A percentile compares a stretch with the other conserved stretches of the same genome.
Conservation (phyloP, 2,888 invertebrate species). For the Athalia rosae region DNA sequence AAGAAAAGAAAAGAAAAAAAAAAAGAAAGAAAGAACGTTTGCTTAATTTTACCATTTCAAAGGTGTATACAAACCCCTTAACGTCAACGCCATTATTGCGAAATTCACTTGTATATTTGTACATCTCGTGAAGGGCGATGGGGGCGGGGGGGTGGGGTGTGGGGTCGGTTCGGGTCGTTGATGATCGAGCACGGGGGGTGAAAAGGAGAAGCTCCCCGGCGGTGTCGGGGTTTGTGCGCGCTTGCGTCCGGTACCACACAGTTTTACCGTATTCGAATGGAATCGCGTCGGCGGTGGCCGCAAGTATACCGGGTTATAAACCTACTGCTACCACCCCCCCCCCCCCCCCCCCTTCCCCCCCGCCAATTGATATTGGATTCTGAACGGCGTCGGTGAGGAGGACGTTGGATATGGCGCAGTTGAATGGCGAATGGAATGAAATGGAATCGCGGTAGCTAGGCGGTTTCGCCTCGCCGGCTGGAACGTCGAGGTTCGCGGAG, state of each 20-base stretch:
- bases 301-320: constrained; percentile 41
- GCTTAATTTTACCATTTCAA: neutral
- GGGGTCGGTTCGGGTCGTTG: too few relatives aligned
- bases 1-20: constrained; percentile 10
- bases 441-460: constrained; percentile 34
- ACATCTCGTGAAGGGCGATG: constrained; percentile 17
- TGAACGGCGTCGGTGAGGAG: constrained; percentile 60
- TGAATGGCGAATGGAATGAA: constrained; percentile 45
- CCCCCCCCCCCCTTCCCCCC: too few relatives aligned
- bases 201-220: neutral
- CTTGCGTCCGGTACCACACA: neutral
- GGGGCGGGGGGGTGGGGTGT: constrained; percentile 10
- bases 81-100: constrained; percentile 44
- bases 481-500: too few relatives aligned
- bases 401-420: constrained; percentile 55
- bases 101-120: constrained; percentile 41
- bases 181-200: neutral
- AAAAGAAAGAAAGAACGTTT: constrained; percentile 17
- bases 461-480: constrained; percentile 12
- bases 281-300: constrained; percentile 36
- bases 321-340: too few relatives aligned
- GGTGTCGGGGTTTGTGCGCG: neutral
- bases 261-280: too few relatives aligned
- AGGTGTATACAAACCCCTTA: constrained; percentile 30
- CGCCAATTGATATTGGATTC: constrained; percentile 48